Evolutionary conservation across 2,113 vertebrate genomes (phyloP), one percentile per base, ranked within the genome.

Genomic region (Pedionomus torquatus): DNA sequence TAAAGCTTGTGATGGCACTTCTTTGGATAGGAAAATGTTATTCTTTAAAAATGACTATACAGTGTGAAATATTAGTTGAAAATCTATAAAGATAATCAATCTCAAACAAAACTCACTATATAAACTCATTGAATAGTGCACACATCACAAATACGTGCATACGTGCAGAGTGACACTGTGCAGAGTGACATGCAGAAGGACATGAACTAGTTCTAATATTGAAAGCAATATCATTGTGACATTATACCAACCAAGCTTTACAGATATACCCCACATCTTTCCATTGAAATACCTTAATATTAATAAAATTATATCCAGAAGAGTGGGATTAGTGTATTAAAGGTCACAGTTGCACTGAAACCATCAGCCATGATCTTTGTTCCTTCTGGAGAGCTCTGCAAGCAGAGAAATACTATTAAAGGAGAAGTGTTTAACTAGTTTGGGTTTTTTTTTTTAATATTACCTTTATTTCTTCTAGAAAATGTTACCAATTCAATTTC

Each of bases 141-240:
- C n/a, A n/a, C n/a, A 55, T 44, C 16, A 71, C 4, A 25, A 7
- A 37, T 0, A 1, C 16, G 33, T 5, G 12, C 6, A 35, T n/a
- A 9, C 25, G 4, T 49, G 13, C 12, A 35, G n/a, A n/a, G n/a
- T 26, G 75, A 65, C 30, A 46, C 21, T 30, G 4, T 31, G 7
- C 11, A 41, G 20, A 65, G 21, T 15, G 76, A 28, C 14, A 17
- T 31, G 30, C 21, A 48, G 37, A 76, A 46, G 9, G 23, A 21
- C 41, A 54, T 19, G 26, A 64, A 70, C 9, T 35, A 17, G 48
- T 77, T 52, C 15, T 20, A 39, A 20, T 31, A 31, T 17, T 20
- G 57, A 39, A 85, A 63, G 37, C 9, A 43, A 9, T 49, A n/a
- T 37, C 19, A 10, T 26, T 60, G 12, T 69, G 31, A 48, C 16